Conservation (phyloP, 2,113 vertebrate genomes). For the Dipodomys spectabilis region DNA sequence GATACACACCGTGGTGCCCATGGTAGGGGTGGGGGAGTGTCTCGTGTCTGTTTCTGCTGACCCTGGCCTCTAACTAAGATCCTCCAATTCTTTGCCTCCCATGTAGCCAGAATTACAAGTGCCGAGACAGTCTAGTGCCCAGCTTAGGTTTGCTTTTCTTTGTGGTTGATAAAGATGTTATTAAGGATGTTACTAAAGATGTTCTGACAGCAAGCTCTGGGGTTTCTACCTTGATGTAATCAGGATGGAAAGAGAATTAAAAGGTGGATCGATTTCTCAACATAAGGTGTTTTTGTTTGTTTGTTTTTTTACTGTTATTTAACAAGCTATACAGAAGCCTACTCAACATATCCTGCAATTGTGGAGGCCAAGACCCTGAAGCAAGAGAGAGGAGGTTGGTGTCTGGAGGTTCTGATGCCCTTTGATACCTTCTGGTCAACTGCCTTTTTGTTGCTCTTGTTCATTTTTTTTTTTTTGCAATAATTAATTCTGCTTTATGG, state of each 20-base stretch:
- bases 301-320: not conserved
- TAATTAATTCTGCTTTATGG: not conserved
- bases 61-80: no score
- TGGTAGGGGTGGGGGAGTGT: no score
- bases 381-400: not conserved
- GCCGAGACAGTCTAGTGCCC: no score
- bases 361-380: not conserved
- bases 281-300: no score
- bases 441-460: no score
- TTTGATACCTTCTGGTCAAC: fast-evolving
- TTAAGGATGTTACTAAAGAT: not conserved
- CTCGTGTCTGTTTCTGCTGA: no score
- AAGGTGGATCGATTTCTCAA: not conserved
- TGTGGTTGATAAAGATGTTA: not conserved
- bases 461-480: no score
- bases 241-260: not conserved
- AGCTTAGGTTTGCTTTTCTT: no score
- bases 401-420: fast-evolving
- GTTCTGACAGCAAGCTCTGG: not conserved
- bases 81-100: no score
- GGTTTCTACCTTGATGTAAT: not conserved
- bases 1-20: no score
- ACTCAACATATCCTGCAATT: fast-evolving
- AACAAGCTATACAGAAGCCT: not conserved
- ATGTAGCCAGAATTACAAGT: no score